phyloP scores from a whole-genome alignment of 2,888 invertebrate genomes.

The Drosophila atripex region DNA sequence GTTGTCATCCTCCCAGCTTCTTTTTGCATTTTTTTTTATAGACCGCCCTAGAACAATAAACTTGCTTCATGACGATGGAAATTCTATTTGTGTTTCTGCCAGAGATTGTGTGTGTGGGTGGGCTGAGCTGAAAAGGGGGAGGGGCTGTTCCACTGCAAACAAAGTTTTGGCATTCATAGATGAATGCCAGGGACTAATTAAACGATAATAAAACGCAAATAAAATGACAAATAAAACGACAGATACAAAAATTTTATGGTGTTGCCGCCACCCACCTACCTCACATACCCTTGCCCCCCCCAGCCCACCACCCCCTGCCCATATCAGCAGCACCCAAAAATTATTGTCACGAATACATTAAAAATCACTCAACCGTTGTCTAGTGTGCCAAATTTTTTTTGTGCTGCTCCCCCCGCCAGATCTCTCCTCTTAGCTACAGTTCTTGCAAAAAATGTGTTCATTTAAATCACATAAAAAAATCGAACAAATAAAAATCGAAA shows the following conservation, averaged over 20 bases:
- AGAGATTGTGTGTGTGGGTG: neutral
- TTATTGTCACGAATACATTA: slow-evolving; percentile 79
- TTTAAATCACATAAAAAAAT: slow-evolving; percentile 68
- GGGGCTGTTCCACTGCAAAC: slow-evolving; percentile 29
- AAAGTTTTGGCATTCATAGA: slow-evolving; percentile 45
- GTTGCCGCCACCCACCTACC: slow-evolving; percentile 34
- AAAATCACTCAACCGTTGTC: slow-evolving; percentile 76
- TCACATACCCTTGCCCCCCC: neutral
- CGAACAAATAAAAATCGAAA: no score
- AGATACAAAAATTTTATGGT: slow-evolving; percentile 61
- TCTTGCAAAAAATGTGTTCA: slow-evolving; percentile 42
- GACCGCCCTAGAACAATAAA: slow-evolving; percentile 61
- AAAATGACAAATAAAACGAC: slow-evolving; percentile 50
- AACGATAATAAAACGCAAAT: slow-evolving; percentile 74
- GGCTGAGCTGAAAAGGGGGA: slow-evolving; percentile 1
- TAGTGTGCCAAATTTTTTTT: slow-evolving; percentile 65
- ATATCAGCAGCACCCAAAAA: slow-evolving; percentile 50
- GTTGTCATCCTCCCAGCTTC: slow-evolving; percentile 16
- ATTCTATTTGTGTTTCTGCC: slow-evolving; percentile 7
- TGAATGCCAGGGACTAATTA: slow-evolving; percentile 57
- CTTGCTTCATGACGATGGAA: slow-evolving; percentile 37
- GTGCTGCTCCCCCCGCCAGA: slow-evolving; percentile 5
- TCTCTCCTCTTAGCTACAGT: neutral
- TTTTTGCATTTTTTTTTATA: slow-evolving; percentile 8
- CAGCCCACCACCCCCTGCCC: neutral